Conservation (phyloP, 2,888 invertebrate genomes). For the Teleiodes luculella region DNA sequence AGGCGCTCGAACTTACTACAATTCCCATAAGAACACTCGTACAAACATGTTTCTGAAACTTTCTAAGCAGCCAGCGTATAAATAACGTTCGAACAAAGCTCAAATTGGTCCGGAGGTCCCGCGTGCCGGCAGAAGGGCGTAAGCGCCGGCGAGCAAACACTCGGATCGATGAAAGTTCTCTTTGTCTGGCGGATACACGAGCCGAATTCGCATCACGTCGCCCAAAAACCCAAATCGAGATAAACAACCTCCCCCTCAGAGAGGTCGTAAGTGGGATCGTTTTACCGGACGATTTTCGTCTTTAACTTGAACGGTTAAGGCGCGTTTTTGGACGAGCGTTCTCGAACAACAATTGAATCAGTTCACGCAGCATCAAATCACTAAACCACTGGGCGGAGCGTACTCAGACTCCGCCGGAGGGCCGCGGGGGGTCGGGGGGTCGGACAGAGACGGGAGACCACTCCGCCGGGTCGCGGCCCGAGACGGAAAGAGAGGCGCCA, state of each 20-base stretch:
- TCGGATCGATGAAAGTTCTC: conserved; percentile 69
- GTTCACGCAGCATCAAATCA: conserved; percentile 80
- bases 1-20: conserved; percentile 54
- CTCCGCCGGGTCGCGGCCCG: conserved; percentile 33
- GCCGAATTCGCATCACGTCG: conserved; percentile 77
- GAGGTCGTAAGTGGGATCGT: conserved; percentile 68
- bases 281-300: conserved; percentile 74
- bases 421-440: conserved; percentile 38
- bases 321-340: conserved; percentile 59
- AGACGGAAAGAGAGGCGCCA: conserved; percentile 59
- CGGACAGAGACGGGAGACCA: conserved; percentile 58
- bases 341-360: conserved; percentile 75
- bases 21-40: conserved; percentile 65
- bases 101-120: conserved; percentile 48
- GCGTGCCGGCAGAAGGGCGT: conserved; percentile 42
- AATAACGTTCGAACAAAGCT: conserved; percentile 70
- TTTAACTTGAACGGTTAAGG: conserved; percentile 69
- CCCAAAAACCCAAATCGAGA: conserved; percentile 77
- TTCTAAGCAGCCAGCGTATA: conserved; percentile 71
- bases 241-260: conserved; percentile 71
- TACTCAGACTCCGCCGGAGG: conserved; percentile 71
- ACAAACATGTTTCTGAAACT: conserved; percentile 65
- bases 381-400: conserved; percentile 79
- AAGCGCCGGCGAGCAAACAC: conserved; percentile 52
- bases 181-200: conserved; percentile 73